These are phyloP conservation scores for Rapana venosa DNA, from an alignment of 2,888 invertebrate species.

Conservation along the genomic window DNA sequence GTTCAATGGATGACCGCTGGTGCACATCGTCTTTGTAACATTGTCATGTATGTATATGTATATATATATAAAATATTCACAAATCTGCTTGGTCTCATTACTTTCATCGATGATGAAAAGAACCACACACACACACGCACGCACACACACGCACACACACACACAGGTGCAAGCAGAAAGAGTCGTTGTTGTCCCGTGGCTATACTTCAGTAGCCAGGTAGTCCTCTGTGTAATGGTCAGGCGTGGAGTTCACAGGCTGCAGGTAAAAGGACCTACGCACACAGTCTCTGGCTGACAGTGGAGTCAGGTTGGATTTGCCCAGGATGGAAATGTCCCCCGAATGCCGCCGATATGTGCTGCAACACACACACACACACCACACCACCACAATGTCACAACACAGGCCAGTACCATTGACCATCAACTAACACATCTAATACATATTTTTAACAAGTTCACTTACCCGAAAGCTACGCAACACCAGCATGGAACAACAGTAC, in stretches of 20 bases:
- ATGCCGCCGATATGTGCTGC: constrained; percentile 32
- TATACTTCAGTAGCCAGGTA: constrained; percentile 50
- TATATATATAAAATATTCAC: neutral
- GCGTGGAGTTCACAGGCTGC: constrained; percentile 31
- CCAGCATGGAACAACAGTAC: no score
- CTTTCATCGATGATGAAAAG: no score
- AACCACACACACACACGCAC: neutral
- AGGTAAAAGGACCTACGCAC: constrained; percentile 37
- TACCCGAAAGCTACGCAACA: no score
- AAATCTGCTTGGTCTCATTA: no score
- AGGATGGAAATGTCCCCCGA: constrained; percentile 26
- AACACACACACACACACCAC: neutral
- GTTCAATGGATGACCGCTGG: neutral
- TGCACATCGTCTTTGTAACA: neutral
- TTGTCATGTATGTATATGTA: neutral
- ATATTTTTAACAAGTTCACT: no score
- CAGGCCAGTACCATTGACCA: neutral
- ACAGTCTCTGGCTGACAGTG: constrained; percentile 33
- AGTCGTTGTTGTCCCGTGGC: neutral
- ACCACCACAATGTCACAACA: no score
- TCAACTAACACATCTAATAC: neutral
- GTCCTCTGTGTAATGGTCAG: constrained; percentile 44
- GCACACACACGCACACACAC: neutral
- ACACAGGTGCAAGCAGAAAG: neutral
- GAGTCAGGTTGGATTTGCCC: constrained; percentile 13